A percentile compares a stretch with the other conserved stretches of the same genome.
Conservation (phyloP, 2,888 invertebrate genomes). For the Nemapogon koenigi region DNA sequence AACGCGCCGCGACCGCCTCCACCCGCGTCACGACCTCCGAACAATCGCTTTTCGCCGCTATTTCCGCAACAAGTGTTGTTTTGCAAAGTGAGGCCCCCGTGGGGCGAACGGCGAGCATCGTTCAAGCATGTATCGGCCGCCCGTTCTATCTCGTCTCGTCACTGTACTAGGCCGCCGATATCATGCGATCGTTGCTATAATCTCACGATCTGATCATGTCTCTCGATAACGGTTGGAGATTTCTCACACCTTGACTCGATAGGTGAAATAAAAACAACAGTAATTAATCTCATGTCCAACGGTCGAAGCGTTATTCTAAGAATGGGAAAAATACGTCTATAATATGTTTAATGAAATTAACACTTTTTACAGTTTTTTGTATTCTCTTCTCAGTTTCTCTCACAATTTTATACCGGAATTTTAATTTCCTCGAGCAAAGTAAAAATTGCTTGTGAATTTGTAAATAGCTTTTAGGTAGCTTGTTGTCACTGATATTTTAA, state of each 20-base stretch:
- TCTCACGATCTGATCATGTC: neutral
- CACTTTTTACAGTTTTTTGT: too few relatives aligned
- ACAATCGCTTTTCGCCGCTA: constrained; percentile 50
- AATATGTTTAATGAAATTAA: neutral
- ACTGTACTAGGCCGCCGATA: constrained; percentile 5
- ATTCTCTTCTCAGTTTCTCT: too few relatives aligned
- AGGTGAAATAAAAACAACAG: neutral
- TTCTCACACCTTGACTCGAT: neutral
- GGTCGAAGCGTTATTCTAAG: neutral
- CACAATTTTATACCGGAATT: too few relatives aligned
- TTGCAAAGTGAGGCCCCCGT: constrained; percentile 48
- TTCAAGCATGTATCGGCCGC: neutral
- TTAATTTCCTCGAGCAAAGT: too few relatives aligned
- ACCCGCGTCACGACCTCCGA: constrained; percentile 25
- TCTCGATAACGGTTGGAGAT: neutral
- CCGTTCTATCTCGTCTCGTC: constrained; percentile 9
- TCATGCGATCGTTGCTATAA: neutral
- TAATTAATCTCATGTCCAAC: neutral
- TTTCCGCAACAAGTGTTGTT: constrained; percentile 62
- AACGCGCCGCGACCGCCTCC: constrained; percentile 7
- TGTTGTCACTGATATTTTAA: too few relatives aligned
- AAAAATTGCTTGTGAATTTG: too few relatives aligned
- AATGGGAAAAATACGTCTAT: too few relatives aligned
- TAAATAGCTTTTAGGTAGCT: too few relatives aligned
- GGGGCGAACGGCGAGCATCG: constrained; percentile 29